Percentiles rank a stretch among this genome's conserved stretches.
These are phyloP conservation scores for Chroicocephalus ridibundus DNA, from an alignment of 2,113 vertebrate species.

Conservation along the genomic window DNA sequence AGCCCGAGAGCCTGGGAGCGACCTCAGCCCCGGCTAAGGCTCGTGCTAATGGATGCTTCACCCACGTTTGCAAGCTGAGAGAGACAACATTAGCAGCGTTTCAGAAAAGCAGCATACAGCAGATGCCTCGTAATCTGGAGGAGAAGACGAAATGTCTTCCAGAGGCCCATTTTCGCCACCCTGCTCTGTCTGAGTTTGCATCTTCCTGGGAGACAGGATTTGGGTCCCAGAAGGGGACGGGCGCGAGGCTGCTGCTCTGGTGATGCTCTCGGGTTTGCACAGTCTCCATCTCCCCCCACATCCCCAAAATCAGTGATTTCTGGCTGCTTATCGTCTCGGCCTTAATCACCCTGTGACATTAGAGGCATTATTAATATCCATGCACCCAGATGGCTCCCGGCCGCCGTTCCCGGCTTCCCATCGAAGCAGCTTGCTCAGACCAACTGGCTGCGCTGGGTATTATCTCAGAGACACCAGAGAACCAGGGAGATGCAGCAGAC, in stretches of 20 bases:
- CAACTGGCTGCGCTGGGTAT: background rate
- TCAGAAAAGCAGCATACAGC: background rate
- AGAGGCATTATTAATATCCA: background rate
- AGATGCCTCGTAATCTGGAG: background rate
- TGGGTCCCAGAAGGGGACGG: background rate
- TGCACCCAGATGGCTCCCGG: conserved; percentile 25
- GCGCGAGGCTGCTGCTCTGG: rapidly evolving
- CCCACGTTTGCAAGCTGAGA: background rate
- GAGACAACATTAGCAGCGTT: background rate
- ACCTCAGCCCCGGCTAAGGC: background rate
- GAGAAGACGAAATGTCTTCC: background rate
- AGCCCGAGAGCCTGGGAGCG: background rate
- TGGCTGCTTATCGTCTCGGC: background rate
- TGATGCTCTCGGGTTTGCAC: background rate
- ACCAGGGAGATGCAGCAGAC: background rate
- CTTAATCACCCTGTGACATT: background rate
- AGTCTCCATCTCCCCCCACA: background rate
- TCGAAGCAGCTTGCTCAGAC: background rate
- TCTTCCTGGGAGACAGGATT: background rate
- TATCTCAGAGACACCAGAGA: background rate
- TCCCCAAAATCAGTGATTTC: background rate
- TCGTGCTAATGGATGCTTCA: background rate
- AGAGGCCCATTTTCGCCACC: background rate
- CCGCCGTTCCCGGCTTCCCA: rapidly evolving
- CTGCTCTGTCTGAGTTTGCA: background rate